These are phyloP conservation scores for Plectropomus leopardus DNA, from an alignment of 2,113 vertebrate species.

Conservation along the genomic window DNA sequence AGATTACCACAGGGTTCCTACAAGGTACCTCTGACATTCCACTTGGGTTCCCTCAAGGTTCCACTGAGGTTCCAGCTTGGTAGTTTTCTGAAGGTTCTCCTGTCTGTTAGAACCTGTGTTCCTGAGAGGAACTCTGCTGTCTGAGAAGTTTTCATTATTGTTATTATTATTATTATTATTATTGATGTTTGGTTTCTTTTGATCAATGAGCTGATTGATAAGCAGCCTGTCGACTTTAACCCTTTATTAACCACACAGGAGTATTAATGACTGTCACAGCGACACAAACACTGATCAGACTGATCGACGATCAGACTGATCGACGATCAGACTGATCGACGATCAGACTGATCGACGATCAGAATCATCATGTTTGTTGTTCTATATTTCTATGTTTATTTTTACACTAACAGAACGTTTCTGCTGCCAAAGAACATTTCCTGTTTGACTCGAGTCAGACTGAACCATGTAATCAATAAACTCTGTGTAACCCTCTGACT, in stretches of 20 bases:
- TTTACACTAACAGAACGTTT: not conserved
- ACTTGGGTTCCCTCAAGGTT: not conserved
- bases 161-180: no score
- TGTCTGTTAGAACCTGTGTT: not conserved
- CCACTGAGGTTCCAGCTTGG: not conserved
- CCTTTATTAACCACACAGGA: constrained; percentile 8
- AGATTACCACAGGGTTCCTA: not conserved
- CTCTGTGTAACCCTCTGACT: not conserved
- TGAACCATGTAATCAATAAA: constrained; percentile 52
- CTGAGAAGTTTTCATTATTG: no score
- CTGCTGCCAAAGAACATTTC: constrained; percentile 66
- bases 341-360: no score
- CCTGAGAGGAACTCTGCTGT: no score
- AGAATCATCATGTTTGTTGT: not conserved
- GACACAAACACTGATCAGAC: no score
- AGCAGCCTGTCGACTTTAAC: not conserved
- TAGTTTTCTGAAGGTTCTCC: not conserved
- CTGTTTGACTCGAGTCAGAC: constrained; percentile 13
- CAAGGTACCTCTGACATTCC: not conserved
- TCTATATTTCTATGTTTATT: not conserved
- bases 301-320: no score
- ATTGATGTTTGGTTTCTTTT: no score
- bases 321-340: no score
- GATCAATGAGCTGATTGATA: constrained; percentile 3
- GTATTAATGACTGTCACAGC: not conserved